Base-by-base conservation (phyloP, 2,888 invertebrate species). In the Meganola albula region DNA sequence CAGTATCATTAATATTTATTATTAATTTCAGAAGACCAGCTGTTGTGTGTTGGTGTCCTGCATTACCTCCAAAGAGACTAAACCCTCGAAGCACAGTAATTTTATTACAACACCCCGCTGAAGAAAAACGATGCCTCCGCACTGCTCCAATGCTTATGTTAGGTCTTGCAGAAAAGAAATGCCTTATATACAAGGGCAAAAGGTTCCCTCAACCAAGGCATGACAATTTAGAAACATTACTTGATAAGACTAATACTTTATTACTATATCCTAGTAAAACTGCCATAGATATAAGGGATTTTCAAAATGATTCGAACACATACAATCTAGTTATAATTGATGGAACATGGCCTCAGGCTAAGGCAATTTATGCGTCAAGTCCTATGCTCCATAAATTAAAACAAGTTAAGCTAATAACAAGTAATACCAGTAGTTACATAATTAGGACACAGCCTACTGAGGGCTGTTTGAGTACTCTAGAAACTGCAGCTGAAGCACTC, bases 321-420 rank as follows among this genome's bases (percentile, higher is more conserved):
- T 94, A 93, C 63, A 96, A 94, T 69, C 83, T 97, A 31, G 86
- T 97, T 24, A 78, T 97, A 23, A 89, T 98, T 44, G 97, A 98
- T 85, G 97, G 98, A 3, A 98, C 98, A 6, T 98, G 97, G 97
- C 93, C 96, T 1, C 97, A 98, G 75, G 97, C 97, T 2, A 96
- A 95, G 74, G 93, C 95, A 7, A 95, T 97, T 42, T 97, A 93
- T 76, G 90, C 93, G 27, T 92, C 93, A 42, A 96, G 95, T 68
- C 89, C 92, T 8, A 83, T 90, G 38, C 83, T 97, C 28, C 93
- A 93, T 54, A 80, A 85, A 31, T 74, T 97, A 37, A 90, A 87
- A 57, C 95, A 96, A 82, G 94, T 96, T 0, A 95, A 96, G 76
- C 85, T 97, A 28, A 79, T 93, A 24, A 89, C 90, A 7, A 89